phyloP scores from a whole-genome alignment of 2,888 invertebrate species.

The Sussaba pulchella region DNA sequence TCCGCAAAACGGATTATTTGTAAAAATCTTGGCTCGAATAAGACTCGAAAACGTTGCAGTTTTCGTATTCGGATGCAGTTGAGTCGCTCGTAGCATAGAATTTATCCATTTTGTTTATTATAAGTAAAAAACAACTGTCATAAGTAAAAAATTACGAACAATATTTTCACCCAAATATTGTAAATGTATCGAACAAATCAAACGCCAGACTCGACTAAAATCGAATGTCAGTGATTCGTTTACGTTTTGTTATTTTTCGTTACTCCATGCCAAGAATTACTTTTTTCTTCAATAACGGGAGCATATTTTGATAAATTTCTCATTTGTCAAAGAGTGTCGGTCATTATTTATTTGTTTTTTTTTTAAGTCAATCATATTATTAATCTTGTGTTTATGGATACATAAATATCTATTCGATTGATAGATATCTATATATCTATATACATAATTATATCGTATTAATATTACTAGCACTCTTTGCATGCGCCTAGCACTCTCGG shows the following conservation, averaged over 20 bases:
- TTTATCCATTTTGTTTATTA: no score
- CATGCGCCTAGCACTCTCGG: slow-evolving; percentile 74
- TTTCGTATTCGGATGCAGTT: slow-evolving; percentile 58
- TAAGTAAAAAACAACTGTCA: no score
- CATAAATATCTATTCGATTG: slow-evolving; percentile 59
- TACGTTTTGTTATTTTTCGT: slow-evolving; percentile 36
- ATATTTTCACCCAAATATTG: background rate
- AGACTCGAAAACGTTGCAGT: slow-evolving; percentile 63
- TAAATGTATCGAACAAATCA: slow-evolving; percentile 4
- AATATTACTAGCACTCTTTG: slow-evolving; percentile 75
- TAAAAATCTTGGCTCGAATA: slow-evolving; percentile 56
- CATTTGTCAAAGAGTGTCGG: slow-evolving; percentile 57
- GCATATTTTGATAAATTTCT: slow-evolving; percentile 60
- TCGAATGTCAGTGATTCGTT: slow-evolving; percentile 53
- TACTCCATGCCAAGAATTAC: slow-evolving; percentile 64
- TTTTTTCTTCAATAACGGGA: slow-evolving; percentile 54
- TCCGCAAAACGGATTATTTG: slow-evolving; percentile 64
- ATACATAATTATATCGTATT: slow-evolving; percentile 57
- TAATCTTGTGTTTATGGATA: slow-evolving; percentile 52
- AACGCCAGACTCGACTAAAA: slow-evolving; percentile 52
- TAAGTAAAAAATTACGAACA: no score
- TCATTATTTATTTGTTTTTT: slow-evolving; percentile 21
- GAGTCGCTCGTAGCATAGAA: slow-evolving; percentile 26
- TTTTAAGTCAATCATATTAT: slow-evolving; percentile 58
- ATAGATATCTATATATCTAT: slow-evolving; percentile 62